These are phyloP conservation scores for Galemys pyrenaicus DNA, from an alignment of 2,113 vertebrate genomes.

Conservation along the genomic window DNA sequence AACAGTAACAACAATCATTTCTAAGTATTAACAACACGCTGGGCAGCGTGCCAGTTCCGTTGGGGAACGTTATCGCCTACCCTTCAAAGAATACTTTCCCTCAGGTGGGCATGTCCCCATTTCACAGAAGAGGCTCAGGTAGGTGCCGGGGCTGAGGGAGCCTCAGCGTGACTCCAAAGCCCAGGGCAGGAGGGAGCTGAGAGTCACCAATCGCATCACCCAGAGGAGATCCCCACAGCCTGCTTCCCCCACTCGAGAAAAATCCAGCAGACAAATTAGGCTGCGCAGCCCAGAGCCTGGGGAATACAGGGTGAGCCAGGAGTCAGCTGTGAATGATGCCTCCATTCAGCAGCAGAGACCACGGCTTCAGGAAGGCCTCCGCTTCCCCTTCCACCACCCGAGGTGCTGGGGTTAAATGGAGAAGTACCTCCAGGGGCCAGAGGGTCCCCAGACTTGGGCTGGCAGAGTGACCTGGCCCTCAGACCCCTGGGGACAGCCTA, in stretches of 20 bases:
- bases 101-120: background rate
- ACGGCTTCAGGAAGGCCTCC: background rate
- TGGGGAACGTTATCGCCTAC: background rate
- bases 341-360: constrained; percentile 28
- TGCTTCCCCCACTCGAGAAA: constrained; percentile 47
- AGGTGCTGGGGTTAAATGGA: constrained; percentile 34
- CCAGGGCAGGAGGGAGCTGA: background rate
- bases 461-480: background rate
- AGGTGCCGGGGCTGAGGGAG: background rate
- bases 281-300: constrained; percentile 42
- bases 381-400: background rate
- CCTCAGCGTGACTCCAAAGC: background rate
- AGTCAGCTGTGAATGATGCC: constrained; percentile 66
- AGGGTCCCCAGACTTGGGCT: background rate
- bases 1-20: background rate
- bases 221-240: constrained; percentile 14
- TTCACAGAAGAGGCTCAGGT: background rate
- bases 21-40: constrained; percentile 34
- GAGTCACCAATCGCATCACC: background rate
- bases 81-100: constrained; percentile 10
- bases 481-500: background rate
- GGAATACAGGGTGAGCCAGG: constrained; percentile 65
- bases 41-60: constrained; percentile 30
- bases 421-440: background rate
- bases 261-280: constrained; percentile 64